Evolutionary conservation across 2,113 vertebrate species (phyloP).

Genomic region (Bagarius yarrelli): DNA sequence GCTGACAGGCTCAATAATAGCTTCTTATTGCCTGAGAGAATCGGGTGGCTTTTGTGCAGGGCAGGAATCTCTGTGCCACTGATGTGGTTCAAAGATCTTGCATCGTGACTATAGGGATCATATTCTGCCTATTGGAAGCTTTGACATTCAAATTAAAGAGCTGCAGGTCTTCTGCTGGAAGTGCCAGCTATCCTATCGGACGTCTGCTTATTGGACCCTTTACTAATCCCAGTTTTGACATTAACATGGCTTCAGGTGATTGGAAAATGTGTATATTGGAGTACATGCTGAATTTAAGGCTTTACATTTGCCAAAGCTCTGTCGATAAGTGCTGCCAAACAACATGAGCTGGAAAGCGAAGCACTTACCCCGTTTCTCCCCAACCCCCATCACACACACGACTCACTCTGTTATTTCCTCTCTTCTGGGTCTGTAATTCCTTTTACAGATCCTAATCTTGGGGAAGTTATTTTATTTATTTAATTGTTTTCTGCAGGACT

Average conservation of each 20-base stretch:
- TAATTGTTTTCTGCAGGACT: not conserved
- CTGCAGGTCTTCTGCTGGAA: not conserved
- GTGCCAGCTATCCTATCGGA: not conserved
- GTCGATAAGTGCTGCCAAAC: slow-evolving; percentile 9
- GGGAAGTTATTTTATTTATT: slow-evolving; percentile 15
- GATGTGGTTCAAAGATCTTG: slow-evolving; percentile 40
- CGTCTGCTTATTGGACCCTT: not conserved
- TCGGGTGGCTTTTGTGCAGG: slow-evolving; percentile 24
- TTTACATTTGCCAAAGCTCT: not conserved
- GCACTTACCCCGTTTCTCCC: not conserved
- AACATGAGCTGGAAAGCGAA: not conserved
- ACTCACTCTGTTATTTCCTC: slow-evolving; percentile 38
- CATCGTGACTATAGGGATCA: slow-evolving; percentile 28
- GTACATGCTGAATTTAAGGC: not conserved
- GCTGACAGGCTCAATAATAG: slow-evolving; percentile 22
- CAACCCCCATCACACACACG: not conserved
- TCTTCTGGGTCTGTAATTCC: slow-evolving; percentile 52
- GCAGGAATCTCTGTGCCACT: slow-evolving; percentile 35
- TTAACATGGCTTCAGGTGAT: not conserved
- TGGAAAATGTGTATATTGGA: not conserved
- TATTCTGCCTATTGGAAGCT: slow-evolving; percentile 8
- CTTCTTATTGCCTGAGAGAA: slow-evolving; percentile 35
- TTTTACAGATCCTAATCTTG: slow-evolving; percentile 58
- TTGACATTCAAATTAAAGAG: not conserved
- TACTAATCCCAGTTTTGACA: not conserved